Evolutionary conservation across 2,797 vertebrate species (phyloP), one percentile per base, ranked within the genome.

Genomic region (Phataginus tetradactyla): DNA sequence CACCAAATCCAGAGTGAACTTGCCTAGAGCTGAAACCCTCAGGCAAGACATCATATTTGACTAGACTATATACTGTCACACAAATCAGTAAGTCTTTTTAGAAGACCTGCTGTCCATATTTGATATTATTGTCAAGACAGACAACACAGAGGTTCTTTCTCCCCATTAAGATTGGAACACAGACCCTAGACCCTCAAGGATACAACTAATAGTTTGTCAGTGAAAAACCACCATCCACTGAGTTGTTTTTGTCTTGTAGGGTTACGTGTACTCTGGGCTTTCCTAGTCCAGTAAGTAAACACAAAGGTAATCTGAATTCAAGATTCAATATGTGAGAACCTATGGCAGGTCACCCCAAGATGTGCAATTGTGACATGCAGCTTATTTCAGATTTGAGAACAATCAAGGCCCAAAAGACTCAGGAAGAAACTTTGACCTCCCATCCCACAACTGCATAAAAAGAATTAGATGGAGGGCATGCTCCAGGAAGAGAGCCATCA

Each of bases 221-320:
- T 74, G 93, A 94, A 93, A 97, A 98, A 97, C 66, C 98, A 96
- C 95, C 97, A 94, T 90, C 94, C 63, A 39, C 90, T 79, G 91
- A 94, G 23, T 32, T 80, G 55, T 79, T 94, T 95, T 84, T 92
- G 34, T 51, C 55, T 93, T 49, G 5, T 39, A 66, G 53, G 64
- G 45, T 84, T 51, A 87, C 23, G 29, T 66, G 25, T 29, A 64
- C 91, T 97, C 90, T 88, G 81, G 93, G 85, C 15, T 97, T 98
- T 97, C 85, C 91, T 85, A 64, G 80, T 96, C 64, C 74, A 81
- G 80, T 25, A 96, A 86, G 83, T 96, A 95, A 96, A 96, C 68
- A 95, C 63, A 7, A 57, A 90, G 51, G 51, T 64, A 97, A 83
- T 92, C 86, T 93, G 57, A 96, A 97, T 37, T 97, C 61, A 59